Conservation (phyloP, 2,113 vertebrate genomes). For the Archocentrus centrarchus region DNA sequence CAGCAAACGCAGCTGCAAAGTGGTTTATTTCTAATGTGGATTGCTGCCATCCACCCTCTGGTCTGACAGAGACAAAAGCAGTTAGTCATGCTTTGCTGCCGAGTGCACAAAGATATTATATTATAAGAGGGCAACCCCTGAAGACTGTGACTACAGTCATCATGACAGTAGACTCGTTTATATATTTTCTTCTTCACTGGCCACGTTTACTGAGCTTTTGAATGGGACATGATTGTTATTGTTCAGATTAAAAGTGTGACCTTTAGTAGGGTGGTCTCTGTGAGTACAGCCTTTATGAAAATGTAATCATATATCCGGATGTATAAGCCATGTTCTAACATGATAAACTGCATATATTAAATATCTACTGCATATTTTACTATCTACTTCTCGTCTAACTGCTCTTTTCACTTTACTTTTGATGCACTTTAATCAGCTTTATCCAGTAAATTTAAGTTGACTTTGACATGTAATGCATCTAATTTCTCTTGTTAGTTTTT, state of each 20-base stretch:
- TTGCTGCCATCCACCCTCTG: background rate
- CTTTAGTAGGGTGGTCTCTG: background rate
- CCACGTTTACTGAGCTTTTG: background rate
- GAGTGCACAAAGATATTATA: conserved; percentile 1
- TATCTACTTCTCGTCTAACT: background rate
- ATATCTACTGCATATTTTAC: background rate
- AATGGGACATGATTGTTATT: background rate
- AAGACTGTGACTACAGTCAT: background rate
- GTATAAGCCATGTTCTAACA: background rate
- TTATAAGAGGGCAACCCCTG: background rate
- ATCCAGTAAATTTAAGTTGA: background rate
- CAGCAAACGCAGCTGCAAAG: conserved; percentile 7
- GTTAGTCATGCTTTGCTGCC: conserved; percentile 7
- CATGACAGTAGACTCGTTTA: background rate
- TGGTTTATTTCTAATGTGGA: conserved; percentile 28
- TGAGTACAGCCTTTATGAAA: background rate
- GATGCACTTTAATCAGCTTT: background rate
- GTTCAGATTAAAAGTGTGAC: background rate
- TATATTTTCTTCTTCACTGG: background rate
- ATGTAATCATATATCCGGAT: background rate
- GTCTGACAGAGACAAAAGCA: conserved; percentile 12
- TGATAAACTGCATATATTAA: conserved; percentile 4
- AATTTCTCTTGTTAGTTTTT: background rate
- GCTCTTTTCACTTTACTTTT: background rate
- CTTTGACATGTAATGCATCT: background rate